A percentile compares a stretch with the other conserved stretches of the same genome.
Evolutionary conservation across 2,113 vertebrate species (phyloP).

Genomic region (Tyrannus savana): DNA sequence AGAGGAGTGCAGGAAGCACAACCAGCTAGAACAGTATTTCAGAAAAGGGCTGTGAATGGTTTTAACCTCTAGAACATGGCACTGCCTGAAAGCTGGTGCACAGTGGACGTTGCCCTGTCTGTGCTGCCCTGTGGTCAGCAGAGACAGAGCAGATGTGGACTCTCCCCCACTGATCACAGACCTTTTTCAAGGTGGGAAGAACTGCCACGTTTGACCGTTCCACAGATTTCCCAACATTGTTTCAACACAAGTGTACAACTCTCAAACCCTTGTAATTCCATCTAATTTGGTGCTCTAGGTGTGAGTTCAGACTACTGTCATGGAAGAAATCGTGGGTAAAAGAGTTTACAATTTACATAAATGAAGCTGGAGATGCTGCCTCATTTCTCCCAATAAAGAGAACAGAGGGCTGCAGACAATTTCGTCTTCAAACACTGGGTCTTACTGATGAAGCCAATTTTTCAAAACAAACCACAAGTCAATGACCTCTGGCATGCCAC

Average conservation of each 20-base stretch:
- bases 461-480: background rate
- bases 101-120: accelerated
- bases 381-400: background rate
- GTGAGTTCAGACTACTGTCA: background rate
- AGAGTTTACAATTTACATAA: background rate
- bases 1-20: accelerated
- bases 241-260: accelerated
- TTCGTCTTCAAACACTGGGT: background rate
- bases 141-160: background rate
- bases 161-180: background rate
- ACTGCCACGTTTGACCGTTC: background rate
- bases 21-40: accelerated
- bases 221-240: accelerated
- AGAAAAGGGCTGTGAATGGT: background rate
- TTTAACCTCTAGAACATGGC: background rate
- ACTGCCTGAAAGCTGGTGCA: background rate
- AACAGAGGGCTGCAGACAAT: background rate
- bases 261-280: background rate
- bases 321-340: background rate
- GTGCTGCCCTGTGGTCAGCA: background rate
- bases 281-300: background rate
- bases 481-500: background rate
- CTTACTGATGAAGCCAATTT: background rate
- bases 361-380: background rate
- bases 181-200: background rate